These are phyloP conservation scores for Parus major DNA, from an alignment of 2,113 vertebrate species.

Conservation along the genomic window DNA sequence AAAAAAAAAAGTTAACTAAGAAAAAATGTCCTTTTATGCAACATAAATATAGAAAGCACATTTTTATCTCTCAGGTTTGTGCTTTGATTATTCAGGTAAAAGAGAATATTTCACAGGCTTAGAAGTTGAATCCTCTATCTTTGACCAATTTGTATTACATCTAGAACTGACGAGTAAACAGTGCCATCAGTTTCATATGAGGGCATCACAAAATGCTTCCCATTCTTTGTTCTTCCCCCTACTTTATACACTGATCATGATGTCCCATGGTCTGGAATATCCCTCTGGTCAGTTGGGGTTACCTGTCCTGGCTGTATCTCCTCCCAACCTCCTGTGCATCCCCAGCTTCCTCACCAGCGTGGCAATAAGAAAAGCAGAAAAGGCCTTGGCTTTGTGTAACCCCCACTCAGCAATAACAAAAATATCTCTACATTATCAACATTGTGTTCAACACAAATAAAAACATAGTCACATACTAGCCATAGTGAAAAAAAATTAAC, in stretches of 20 bases:
- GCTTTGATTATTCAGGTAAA: background rate
- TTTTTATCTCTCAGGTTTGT: background rate
- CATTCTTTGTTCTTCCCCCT: background rate
- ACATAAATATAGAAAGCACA: background rate
- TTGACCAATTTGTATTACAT: background rate
- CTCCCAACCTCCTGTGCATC: rapidly evolving
- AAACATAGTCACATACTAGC: background rate
- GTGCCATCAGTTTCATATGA: background rate
- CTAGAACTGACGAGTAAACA: background rate
- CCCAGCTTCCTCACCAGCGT: background rate
- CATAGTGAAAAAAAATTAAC: background rate
- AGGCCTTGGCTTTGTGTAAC: background rate
- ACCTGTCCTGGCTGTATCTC: background rate
- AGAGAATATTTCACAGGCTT: background rate
- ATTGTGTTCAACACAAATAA: background rate
- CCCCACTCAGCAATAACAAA: background rate
- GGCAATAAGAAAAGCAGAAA: background rate
- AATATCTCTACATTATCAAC: background rate
- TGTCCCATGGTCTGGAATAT: background rate
- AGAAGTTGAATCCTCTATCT: background rate
- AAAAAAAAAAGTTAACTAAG: background rate
- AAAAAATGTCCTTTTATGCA: background rate
- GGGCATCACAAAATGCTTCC: background rate
- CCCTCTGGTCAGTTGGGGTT: background rate
- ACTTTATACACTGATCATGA: background rate